Conservation (phyloP, 2,113 vertebrate genomes). For the Carollia perspicillata region DNA sequence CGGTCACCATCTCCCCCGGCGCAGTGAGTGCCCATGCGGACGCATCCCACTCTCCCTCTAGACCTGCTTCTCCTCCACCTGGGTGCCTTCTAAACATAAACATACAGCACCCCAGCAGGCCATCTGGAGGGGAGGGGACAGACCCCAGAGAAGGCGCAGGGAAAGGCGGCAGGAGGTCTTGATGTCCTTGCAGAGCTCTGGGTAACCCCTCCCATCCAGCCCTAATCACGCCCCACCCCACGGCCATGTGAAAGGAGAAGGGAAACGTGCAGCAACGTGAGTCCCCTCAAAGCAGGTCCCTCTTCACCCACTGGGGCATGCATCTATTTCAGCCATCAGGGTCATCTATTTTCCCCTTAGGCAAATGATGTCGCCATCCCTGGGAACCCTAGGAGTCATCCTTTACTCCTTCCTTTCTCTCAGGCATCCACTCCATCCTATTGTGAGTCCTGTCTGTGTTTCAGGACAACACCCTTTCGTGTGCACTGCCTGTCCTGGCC, state of each 20-base stretch:
- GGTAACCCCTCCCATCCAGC: neutral
- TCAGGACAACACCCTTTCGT: neutral
- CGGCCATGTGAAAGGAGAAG: neutral
- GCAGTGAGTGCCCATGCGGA: slow-evolving; percentile 41
- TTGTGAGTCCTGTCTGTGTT: neutral
- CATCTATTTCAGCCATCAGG: neutral
- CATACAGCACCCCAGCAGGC: neutral
- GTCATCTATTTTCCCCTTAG: neutral
- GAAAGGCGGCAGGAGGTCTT: neutral
- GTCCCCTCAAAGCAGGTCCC: neutral
- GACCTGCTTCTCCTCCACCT: neutral
- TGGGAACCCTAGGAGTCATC: neutral
- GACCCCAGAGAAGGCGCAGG: neutral
- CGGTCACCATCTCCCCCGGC: neutral
- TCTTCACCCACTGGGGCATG: neutral
- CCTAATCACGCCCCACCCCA: neutral
- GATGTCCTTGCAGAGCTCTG: neutral
- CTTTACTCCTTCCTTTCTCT: neutral
- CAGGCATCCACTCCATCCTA: neutral
- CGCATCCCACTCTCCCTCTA: neutral
- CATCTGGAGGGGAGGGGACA: neutral
- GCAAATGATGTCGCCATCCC: neutral
- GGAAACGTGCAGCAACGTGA: fast-evolving
- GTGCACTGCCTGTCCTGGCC: neutral
- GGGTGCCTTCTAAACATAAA: neutral